Evolutionary conservation across 2,797 vertebrate species (phyloP).

Genomic region (Nyctalus aviator): DNA sequence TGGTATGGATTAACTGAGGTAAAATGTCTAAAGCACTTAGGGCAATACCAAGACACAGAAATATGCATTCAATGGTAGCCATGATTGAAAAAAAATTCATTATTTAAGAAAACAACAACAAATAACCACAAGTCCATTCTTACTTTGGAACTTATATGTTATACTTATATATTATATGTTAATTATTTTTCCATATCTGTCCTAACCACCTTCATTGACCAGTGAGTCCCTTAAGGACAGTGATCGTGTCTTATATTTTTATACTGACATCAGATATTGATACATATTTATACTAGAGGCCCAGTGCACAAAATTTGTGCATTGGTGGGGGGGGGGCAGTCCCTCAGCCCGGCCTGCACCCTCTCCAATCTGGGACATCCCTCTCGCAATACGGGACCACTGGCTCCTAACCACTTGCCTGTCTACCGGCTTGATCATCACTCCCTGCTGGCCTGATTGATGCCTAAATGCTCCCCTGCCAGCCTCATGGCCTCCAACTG

Average conservation of each 20-base stretch:
- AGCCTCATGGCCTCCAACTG: too few relatives aligned
- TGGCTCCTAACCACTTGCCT: too few relatives aligned
- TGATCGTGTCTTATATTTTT: conserved; percentile 10
- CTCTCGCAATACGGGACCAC: too few relatives aligned
- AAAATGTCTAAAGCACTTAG: background rate
- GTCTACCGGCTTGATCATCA: too few relatives aligned
- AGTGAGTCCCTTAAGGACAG: background rate
- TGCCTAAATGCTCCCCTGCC: too few relatives aligned
- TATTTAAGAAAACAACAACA: background rate
- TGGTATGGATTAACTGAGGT: background rate
- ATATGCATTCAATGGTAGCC: background rate
- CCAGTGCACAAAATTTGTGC: too few relatives aligned
- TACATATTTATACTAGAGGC: background rate
- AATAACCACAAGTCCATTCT: background rate
- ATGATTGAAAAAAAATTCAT: background rate
- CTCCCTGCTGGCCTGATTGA: too few relatives aligned
- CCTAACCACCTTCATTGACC: background rate
- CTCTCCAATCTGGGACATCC: too few relatives aligned
- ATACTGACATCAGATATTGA: conserved; percentile 3
- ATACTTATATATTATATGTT: background rate
- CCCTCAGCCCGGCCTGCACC: too few relatives aligned
- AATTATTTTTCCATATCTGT: conserved; percentile 45
- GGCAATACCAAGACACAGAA: background rate
- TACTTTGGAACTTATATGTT: background rate
- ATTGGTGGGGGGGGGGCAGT: too few relatives aligned